Percentiles rank a stretch among this genome's conserved stretches.
These are phyloP conservation scores for Steinernema hermaphroditum DNA, from an alignment of 2,888 invertebrate genomes.

Conservation along the genomic window DNA sequence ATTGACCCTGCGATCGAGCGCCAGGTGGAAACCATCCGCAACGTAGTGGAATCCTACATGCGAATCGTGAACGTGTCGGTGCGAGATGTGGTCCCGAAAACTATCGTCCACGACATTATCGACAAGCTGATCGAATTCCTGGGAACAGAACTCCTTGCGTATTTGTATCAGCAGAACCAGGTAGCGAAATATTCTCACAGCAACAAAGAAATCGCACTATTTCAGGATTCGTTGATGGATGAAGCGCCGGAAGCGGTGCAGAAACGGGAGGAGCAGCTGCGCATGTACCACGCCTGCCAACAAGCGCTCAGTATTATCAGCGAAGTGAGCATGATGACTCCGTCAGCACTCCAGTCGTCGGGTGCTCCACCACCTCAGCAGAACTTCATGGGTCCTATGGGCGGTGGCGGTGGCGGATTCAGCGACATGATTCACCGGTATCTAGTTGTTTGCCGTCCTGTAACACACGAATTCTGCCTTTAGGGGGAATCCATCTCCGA, in stretches of 20 bases:
- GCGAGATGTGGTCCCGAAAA: constrained; percentile 95
- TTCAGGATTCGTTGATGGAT: constrained; percentile 80
- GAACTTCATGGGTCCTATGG: constrained; percentile 26
- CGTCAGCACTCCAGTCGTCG: constrained; percentile 74
- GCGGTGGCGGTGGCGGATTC: background rate
- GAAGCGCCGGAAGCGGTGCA: constrained; percentile 94
- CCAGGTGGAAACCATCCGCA: constrained; percentile 98
- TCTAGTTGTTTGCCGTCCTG: no score
- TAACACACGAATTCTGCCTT: no score
- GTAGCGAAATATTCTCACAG: no score
- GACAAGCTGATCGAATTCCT: constrained; percentile 92
- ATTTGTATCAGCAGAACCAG: constrained; percentile 82
- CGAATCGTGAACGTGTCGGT: constrained; percentile 98
- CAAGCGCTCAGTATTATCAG: constrained; percentile 95
- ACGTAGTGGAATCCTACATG: constrained; percentile 99
- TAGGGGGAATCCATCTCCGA: constrained; percentile 43
- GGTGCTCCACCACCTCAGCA: background rate
- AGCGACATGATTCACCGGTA: constrained; percentile 39
- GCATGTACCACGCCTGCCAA: constrained; percentile 99
- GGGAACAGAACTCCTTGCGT: constrained; percentile 91
- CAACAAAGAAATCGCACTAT: no score
- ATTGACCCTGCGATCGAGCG: constrained; percentile 83
- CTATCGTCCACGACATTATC: constrained; percentile 96
- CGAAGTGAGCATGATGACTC: constrained; percentile 91
- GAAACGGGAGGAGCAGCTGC: constrained; percentile 93